phyloP scores from a whole-genome alignment of 2,888 invertebrate genomes.

The Pachydiplax longipennis region DNA sequence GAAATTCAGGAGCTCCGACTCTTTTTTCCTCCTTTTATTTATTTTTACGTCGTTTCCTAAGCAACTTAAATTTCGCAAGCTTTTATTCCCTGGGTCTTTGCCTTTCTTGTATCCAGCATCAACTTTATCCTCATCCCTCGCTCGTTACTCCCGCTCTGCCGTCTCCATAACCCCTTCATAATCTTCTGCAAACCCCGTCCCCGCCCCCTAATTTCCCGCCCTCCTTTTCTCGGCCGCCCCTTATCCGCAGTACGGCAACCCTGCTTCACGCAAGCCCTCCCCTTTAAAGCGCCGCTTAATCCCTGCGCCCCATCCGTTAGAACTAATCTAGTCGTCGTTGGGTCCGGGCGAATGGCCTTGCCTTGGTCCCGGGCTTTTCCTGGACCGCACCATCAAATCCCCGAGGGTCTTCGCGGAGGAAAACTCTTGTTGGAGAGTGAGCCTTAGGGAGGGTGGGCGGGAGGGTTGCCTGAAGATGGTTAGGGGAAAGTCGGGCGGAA shows the following conservation, averaged over 20 bases:
- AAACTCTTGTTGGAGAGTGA: constrained; percentile 11
- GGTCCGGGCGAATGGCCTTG: neutral
- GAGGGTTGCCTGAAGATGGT: neutral
- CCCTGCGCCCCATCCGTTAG: constrained; percentile 26
- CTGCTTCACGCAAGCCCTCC: neutral
- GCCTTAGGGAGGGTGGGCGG: neutral
- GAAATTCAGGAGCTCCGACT: too few species aligned
- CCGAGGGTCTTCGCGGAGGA: constrained; percentile 14
- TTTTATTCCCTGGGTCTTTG: neutral
- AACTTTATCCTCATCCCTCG: neutral
- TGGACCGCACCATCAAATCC: constrained; percentile 32
- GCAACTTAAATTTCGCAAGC: neutral
- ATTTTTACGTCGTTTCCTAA: neutral
- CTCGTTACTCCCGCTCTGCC: neutral
- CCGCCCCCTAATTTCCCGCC: neutral
- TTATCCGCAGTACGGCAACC: neutral
- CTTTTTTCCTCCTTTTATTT: neutral
- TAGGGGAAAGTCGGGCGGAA: neutral
- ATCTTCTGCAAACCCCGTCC: neutral
- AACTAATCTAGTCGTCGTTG: constrained; percentile 30
- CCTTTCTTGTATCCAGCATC: neutral
- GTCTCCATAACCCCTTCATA: neutral
- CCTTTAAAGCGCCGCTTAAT: constrained; percentile 26
- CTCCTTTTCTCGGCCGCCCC: neutral
- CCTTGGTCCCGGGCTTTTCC: neutral